These are phyloP conservation scores for Sylvia borin DNA, from an alignment of 2,797 vertebrate genomes.

Conservation along the genomic window DNA sequence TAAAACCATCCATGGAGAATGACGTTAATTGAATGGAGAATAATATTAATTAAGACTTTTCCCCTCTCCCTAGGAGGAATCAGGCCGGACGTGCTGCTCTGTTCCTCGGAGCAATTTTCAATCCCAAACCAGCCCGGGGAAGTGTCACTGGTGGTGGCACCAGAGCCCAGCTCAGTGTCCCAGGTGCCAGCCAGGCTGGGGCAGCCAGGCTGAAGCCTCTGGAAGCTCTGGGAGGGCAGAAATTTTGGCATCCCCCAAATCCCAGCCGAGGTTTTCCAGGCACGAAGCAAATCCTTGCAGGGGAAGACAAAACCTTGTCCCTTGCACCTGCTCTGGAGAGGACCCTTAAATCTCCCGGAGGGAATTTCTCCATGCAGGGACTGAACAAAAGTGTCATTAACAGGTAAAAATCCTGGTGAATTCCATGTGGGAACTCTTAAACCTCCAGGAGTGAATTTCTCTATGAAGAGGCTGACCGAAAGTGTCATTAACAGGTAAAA, in stretches of 20 bases:
- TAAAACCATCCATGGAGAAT: neutral
- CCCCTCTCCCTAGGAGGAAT: neutral
- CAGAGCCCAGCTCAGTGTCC: neutral
- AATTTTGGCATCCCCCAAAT: neutral
- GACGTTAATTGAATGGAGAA: neutral
- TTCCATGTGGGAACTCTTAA: neutral
- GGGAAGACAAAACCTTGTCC: neutral
- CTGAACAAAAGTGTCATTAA: too few relatives aligned
- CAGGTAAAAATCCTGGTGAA: neutral
- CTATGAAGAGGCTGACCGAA: neutral
- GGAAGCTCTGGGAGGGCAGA: neutral
- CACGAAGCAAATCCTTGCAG: neutral
- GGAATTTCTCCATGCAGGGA: neutral
- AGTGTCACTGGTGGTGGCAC: neutral
- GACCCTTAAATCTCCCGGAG: neutral
- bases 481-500: neutral
- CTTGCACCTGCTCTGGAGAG: neutral
- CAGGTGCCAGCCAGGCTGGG: neutral
- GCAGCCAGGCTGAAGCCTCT: neutral
- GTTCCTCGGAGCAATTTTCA: neutral
- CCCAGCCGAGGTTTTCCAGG: accelerated
- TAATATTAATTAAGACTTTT: neutral
- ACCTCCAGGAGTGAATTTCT: neutral
- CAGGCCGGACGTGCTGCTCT: neutral
- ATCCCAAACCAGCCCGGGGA: neutral